Evolutionary conservation across 2,797 vertebrate species (phyloP).

Genomic region (Scolopax bukidnonensis): DNA sequence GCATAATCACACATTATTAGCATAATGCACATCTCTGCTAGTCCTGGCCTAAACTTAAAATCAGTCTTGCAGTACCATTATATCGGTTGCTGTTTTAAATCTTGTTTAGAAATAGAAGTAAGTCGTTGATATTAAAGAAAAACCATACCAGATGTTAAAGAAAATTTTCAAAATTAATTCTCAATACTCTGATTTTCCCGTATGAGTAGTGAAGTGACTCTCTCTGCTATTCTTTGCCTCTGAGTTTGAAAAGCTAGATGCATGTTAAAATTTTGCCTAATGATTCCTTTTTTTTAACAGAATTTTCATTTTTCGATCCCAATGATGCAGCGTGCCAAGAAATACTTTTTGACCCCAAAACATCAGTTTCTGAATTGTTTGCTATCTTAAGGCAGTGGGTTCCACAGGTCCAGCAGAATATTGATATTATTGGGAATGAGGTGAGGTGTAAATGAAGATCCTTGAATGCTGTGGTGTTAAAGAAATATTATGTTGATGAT

Average conservation of each 20-base stretch:
- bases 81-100: neutral
- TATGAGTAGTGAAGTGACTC: neutral
- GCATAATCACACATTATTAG: neutral
- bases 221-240: neutral
- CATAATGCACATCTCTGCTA: neutral
- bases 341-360: slow-evolving; percentile 90
- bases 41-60: neutral
- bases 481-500: neutral
- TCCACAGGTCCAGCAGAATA: slow-evolving; percentile 96
- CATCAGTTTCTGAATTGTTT: slow-evolving; percentile 94
- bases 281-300: slow-evolving; percentile 70
- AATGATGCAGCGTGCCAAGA: slow-evolving; percentile 91
- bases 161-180: neutral
- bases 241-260: neutral
- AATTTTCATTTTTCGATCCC: slow-evolving; percentile 98
- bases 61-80: neutral
- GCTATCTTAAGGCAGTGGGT: slow-evolving; percentile 98
- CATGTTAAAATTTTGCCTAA: neutral
- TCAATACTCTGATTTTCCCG: neutral
- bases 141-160: neutral
- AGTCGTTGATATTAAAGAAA: neutral
- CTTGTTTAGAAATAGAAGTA: neutral
- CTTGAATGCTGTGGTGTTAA: neutral
- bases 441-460: slow-evolving; percentile 72
- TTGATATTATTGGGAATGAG: slow-evolving; percentile 92